Base-by-base conservation (phyloP, 2,113 vertebrate genomes). In the Alethe castanea region DNA sequence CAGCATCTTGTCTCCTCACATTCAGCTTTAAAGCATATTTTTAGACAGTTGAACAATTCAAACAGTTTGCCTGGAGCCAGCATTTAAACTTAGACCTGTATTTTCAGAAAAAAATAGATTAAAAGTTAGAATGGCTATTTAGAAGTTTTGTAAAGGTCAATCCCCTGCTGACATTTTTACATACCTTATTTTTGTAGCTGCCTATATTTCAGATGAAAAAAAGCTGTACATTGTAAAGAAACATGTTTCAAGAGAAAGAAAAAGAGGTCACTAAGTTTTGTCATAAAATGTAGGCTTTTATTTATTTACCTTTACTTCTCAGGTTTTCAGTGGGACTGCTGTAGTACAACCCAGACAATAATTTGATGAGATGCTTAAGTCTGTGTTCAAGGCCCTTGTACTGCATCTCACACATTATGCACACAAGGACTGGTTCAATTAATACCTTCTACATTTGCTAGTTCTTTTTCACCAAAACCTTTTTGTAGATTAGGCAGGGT, bases 1-100 rank as follows among this genome's bases (percentile, higher is more conserved):
- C 67, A 90, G 57, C 64, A 86, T 95, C 93, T 96, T 96, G 86
- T 86, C 70, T 85, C 69, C 57, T 93, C 80, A 50, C 25, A 84
- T 71, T 42, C 57, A 94, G 91, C 93, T 97, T 97, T 97, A 62
- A 96, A 93, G 83, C 80, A 33, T 95, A 97, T 97, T 97, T 97
- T 97, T 96, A 97, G 95, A 90, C 44, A 91, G 94, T 11, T 92
- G 90, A 96, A 94, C 93, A 94, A 95, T 92, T 94, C 74, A 85
- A 95, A 91, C 66, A 66, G 83, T 90, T 95, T 97, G 92, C 91
- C 94, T 57, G 35, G 29, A 94, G 95, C 57, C 67, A 93, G 78
- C 78, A 91, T 90, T 96, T 94, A 97, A 97, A 95, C 89, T 91
- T 90, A 88, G 93, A 88, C 81, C 71, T 77, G 36, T 56, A 93